Evolutionary conservation across 2,888 invertebrate genomes (phyloP), one percentile per base, ranked within the genome.

Genomic region (Byasa hedistus): DNA sequence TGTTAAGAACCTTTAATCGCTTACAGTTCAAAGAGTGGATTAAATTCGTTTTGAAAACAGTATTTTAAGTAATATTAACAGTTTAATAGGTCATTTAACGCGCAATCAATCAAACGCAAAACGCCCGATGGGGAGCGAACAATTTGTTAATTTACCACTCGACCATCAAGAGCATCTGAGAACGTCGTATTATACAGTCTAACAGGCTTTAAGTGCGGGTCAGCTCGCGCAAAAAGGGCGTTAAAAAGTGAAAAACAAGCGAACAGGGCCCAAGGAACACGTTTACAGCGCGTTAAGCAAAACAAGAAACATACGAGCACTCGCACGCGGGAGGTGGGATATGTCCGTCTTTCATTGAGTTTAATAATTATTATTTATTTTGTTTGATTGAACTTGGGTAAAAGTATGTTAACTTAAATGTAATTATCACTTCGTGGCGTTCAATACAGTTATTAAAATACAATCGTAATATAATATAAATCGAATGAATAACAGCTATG

Each of bases 271-370:
- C 77, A 77, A 79, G 57, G 77, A 87, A 87, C 86, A 82, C 80
- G 86, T 85, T 87, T 78, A 75, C 75, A 65, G 72, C 78, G 79
- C 77, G 76, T 79, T 76, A 73, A 77, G n/a, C n/a, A 77, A 79
- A 78, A 76, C 79, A 80, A 80, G 80, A 79, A 76, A 69, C 69
- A 69, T 61, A 71, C 5, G n/a, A 55, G 44, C 32, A 57, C 52
- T 12, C 51, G 51, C 74, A 77, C 82, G 79, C 76, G 83, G 84
- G 85, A 88, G 82, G 85, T 86, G 89, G 87, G 88, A 90, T 89
- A 88, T 89, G 88, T 89, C 81, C 85, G 83, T 52, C 52, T 21
- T 52, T 21, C 21, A 52, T 21, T 52, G 21, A 21, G 8, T 3
- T 19, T 52, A 21, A 21, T 52, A 52, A 52, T 52, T 21, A 21